Evolutionary conservation across 1,140 invertebrate species (phyloP).

Genomic region (Orchestia grillus): DNA sequence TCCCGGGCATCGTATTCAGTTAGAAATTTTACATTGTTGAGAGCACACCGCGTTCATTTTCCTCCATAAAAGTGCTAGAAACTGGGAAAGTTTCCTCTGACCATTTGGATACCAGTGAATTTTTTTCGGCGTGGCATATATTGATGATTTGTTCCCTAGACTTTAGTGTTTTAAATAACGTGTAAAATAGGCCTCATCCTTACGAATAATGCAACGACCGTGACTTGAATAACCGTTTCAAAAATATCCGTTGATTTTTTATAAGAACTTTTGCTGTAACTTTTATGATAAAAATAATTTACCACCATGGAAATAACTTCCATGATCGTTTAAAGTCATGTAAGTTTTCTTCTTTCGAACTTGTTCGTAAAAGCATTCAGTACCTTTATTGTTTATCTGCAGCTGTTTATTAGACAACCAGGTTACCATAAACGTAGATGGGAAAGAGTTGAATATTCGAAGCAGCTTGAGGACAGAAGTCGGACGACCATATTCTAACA

Average conservation of each 20-base stretch:
- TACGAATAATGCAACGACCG: not conserved
- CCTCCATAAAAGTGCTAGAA: conserved; percentile 1
- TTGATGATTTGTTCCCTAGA: not conserved
- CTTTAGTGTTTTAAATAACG: not conserved
- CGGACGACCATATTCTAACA: not conserved
- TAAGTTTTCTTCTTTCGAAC: not conserved
- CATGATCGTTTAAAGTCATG: not conserved
- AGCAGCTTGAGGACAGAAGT: conserved; percentile 27
- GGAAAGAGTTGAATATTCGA: not conserved
- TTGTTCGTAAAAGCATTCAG: not conserved
- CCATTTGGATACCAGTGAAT: not conserved
- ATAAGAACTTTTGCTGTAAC: not conserved
- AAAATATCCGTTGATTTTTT: not conserved
- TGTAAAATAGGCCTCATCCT: not conserved
- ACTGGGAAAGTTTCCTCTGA: not conserved
- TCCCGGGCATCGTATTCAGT: conserved; percentile 13
- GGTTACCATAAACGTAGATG: not conserved
- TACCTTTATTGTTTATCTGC: not conserved
- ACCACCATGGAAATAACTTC: not conserved
- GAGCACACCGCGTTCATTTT: not conserved
- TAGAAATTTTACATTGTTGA: conserved; percentile 32
- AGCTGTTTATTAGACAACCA: conserved; percentile 22
- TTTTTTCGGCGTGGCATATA: not conserved
- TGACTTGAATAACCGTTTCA: not conserved
- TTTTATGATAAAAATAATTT: not conserved